Evolutionary conservation across 2,888 invertebrate species (phyloP), one percentile per base, ranked within the genome.

Genomic region (Troides helena): DNA sequence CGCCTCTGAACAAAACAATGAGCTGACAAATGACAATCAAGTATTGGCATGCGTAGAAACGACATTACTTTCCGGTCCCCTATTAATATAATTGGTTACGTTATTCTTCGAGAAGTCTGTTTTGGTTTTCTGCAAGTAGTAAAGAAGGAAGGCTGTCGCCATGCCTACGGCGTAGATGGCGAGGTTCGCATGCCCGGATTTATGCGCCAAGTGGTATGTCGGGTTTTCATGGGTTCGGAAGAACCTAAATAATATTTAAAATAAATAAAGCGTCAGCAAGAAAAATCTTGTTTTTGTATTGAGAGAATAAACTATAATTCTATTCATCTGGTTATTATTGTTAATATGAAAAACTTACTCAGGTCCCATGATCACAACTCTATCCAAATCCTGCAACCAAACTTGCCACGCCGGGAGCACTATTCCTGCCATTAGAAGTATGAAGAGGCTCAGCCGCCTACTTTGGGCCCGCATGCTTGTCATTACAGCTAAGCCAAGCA

Each of bases 111-210:
- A 23, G 2, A 65, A 6, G 39, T 21, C 39, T n/a, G 39, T 43
- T 43, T 43, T 58, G 5, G 21, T 74, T 25, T 75, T 72, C 73
- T 82, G 81, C 74, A 76, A 76, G 60, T 76, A 66, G 68, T 81
- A 80, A 58, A 85, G 66, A 5, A 80, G 64, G 74, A 80, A 80
- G 0, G 80, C 87, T 7, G 76, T 63, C 2, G 74, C 72, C 72
- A 86, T 74, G 8, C 88, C 88, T 6, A 83, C 66, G 14, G 77
- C 67, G 71, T 76, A 85, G 23, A 77, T 74, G 0, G 77, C 53
- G 17, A 85, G 67, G 77, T 87, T 87, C 57, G 81, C 82, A 74
- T 87, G 83, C 0, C 80, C 80, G 7, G 82, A 79, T 59, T 79
- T 80, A 75, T 87, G 86, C 30, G 80, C 61, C 43, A 79, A 68